Base-by-base conservation (phyloP, 2,888 invertebrate species). In the Phasia obesa region DNA sequence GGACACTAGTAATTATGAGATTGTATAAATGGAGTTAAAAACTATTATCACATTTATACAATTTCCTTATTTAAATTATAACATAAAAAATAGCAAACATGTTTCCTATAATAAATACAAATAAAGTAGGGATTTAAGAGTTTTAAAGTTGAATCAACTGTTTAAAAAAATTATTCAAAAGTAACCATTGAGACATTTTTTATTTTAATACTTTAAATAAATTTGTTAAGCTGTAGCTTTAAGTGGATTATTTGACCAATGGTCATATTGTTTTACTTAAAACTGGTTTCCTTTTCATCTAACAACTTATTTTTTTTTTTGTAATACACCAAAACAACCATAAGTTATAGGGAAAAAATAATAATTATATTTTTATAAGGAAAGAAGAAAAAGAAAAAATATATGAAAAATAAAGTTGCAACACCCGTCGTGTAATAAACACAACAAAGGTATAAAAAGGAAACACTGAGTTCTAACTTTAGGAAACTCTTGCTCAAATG, bases 231-330 rank as follows among this genome's bases (percentile, higher is more conserved):
- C n/a, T 42, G n/a, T 1, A 17, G 27, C 27, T 27, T 27, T 4
- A 27, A 27, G 11, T 17, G 1, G 11, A 55, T 17, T 1, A 9
- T 17, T 31, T 42, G n/a, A n/a, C 11, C 38, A 38, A 38, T 38
- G 15, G 42, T n/a, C 13, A 42, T 42, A n/a, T 42, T 42, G 13
- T n/a, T 42, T 1, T 44, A 44, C 1, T 19, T 47, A 1, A 17
- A 9, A 23, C 21, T 70, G n/a, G 38, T 31, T 57, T 44, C 17
- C 11, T 38, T 57, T 31, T 17, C 13, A 7, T 21, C 42, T 42
- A 67, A 73, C 55, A 67, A 73, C 77, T 73, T 77, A n/a, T n/a
- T 77, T 77, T 60, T 73, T 67, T 55, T 62, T 13, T 60, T 42
- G 4, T n/a, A 35, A 17, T 35, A 6, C 53, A 55, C 27, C 49